A percentile compares a stretch with the other conserved stretches of the same genome.
phyloP scores from a whole-genome alignment of 2,888 invertebrate genomes.

The Tuta absoluta region DNA sequence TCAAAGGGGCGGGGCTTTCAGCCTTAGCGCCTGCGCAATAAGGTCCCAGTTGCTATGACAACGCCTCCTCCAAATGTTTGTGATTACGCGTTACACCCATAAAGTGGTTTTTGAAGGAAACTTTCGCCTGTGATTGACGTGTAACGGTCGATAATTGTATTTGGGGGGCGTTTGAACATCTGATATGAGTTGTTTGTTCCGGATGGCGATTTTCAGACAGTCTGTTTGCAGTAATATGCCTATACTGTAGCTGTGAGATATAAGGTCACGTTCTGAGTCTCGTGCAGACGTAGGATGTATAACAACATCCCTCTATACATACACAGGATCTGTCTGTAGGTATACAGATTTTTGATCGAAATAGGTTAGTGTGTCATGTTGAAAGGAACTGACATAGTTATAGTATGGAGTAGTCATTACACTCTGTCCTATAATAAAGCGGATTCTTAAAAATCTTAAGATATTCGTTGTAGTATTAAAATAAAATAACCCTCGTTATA shows the following conservation, averaged over 20 bases:
- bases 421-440: no score
- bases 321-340: neutral
- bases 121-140: slow-evolving; percentile 61
- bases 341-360: no score
- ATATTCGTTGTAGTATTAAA: no score
- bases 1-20: slow-evolving; percentile 61
- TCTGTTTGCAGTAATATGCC: neutral
- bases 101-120: slow-evolving; percentile 55
- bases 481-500: no score
- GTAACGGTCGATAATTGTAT: slow-evolving; percentile 57
- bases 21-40: slow-evolving; percentile 66
- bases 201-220: neutral
- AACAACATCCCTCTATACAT: neutral
- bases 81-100: slow-evolving; percentile 57
- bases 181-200: slow-evolving; percentile 2
- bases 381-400: no score
- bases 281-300: neutral
- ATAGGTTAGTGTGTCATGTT: neutral
- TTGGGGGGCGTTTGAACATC: slow-evolving; percentile 35
- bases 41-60: slow-evolving; percentile 66
- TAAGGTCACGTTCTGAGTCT: neutral
- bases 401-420: no score
- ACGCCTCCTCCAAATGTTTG: slow-evolving; percentile 75
- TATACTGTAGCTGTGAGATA: neutral
- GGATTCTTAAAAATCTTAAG: no score